These are phyloP conservation scores for Pangasianodon gigas DNA, from an alignment of 2,113 vertebrate species.

Conservation along the genomic window DNA sequence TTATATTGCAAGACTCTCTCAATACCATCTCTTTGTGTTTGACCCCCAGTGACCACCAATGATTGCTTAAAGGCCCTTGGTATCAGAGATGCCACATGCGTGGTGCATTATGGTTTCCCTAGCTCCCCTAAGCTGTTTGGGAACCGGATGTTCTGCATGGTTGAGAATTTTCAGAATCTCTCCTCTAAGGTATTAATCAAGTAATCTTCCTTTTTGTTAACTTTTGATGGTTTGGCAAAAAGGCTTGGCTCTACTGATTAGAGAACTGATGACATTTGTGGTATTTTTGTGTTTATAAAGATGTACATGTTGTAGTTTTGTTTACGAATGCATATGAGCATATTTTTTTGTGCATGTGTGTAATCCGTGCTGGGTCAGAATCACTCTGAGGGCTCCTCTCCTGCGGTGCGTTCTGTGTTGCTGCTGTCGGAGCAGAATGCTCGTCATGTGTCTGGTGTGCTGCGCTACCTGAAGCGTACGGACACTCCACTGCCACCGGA, in stretches of 20 bases:
- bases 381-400: slow-evolving; percentile 29
- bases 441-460: slow-evolving; percentile 64
- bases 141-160: slow-evolving; percentile 80
- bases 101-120: slow-evolving; percentile 89
- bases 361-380: slow-evolving; percentile 51
- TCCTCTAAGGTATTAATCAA: slow-evolving; percentile 67
- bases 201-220: not conserved
- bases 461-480: slow-evolving; percentile 76
- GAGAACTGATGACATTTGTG: not conserved
- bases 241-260: no score
- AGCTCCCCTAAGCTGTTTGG: slow-evolving; percentile 78
- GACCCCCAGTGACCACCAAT: slow-evolving; percentile 78
- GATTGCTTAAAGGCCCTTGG: slow-evolving; percentile 76
- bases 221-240: not conserved
- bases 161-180: slow-evolving; percentile 75
- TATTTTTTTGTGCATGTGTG: not conserved
- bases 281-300: slow-evolving; percentile 10
- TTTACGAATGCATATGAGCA: not conserved
- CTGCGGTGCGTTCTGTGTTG: slow-evolving; percentile 75
- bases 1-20: not conserved
- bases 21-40: not conserved
- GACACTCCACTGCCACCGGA: slow-evolving; percentile 75
- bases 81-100: slow-evolving; percentile 83
- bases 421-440: slow-evolving; percentile 80
- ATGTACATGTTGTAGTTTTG: not conserved